Base-by-base conservation (phyloP, 2,888 invertebrate species). In the Limnephilus auricula region DNA sequence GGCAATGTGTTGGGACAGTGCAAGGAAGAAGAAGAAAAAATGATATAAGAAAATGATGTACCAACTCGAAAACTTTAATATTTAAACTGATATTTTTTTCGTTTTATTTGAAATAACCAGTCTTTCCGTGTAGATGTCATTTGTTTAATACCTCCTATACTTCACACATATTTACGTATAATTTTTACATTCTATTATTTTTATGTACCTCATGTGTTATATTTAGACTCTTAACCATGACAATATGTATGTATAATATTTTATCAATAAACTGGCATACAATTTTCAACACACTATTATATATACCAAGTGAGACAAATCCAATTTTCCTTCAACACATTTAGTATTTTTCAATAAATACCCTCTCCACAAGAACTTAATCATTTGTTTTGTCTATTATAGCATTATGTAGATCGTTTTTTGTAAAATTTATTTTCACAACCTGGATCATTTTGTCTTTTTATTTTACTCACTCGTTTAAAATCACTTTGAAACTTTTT, bases 151-250 rank as follows among this genome's bases (percentile, higher is more conserved):
- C 18, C 15, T 40, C 18, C 50, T 40, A 85, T 50, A 85, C 85
- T 85, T 50, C 85, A 85, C 85, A 85, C 40, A 85, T 85, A 85
- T 85, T 84, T 85, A 85, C 85, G 85, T 85, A 85, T 85, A 40
- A 85, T 85, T 85, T 85, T 45, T 85, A 85, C 85, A 45, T 85
- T 15, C 50, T 85, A 40, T 85, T 85, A 85, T 30, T 85, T 40
- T 40, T 85, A 85, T 85, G 30, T 85, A 85, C 45, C 40, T 85
- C 31, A 34, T 82, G 50, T 65, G 25, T 65, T 65, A 65, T 25
- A 65, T 18, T 65, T 65, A 65, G 13, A 31, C 82, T 25, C 34
- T 82, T 84, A 13, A 37, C 45, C 40, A 30, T 45, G 85, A 50
- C 45, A 85, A 85, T 85, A 85, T 45, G 85, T 45, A 85, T 82